Evolutionary conservation across 2,797 vertebrate genomes (phyloP).

Genomic region (Hirundo rustica): DNA sequence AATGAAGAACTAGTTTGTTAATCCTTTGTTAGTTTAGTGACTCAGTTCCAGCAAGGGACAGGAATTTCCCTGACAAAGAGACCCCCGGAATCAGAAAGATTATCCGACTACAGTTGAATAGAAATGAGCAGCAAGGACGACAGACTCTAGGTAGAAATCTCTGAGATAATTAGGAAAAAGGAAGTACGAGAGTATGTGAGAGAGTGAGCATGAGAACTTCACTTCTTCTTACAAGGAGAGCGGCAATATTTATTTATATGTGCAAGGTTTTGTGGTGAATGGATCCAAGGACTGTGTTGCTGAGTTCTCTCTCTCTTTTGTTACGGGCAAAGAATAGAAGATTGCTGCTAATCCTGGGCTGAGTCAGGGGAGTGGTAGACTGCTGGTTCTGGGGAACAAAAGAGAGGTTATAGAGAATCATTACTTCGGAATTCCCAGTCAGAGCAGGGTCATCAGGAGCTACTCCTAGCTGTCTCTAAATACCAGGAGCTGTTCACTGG

Average conservation of each 20-base stretch:
- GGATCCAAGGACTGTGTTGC: not conserved
- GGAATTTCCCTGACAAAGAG: not conserved
- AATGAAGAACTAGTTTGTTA: not conserved
- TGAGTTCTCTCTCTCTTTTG: not conserved
- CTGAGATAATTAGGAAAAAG: not conserved
- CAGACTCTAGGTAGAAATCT: not conserved
- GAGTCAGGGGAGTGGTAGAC: not conserved
- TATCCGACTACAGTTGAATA: not conserved
- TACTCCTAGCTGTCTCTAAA: not conserved
- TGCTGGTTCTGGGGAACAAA: not conserved
- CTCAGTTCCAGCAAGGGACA: not conserved
- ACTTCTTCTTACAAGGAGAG: not conserved
- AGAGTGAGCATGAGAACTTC: fast-evolving
- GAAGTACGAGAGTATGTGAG: not conserved
- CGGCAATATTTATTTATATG: not conserved
- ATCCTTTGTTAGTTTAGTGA: not conserved
- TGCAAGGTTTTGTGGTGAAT: not conserved
- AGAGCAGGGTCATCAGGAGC: not conserved
- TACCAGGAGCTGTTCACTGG: not conserved
- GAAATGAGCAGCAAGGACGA: not conserved
- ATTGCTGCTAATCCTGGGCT: not conserved
- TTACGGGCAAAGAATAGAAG: not conserved
- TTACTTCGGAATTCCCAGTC: not conserved
- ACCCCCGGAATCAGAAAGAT: not conserved
- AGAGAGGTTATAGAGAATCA: not conserved